Percentiles rank a stretch among this genome's conserved stretches.
Conservation (phyloP, 1,140 invertebrate genomes). For the Drosophila varians region DNA sequence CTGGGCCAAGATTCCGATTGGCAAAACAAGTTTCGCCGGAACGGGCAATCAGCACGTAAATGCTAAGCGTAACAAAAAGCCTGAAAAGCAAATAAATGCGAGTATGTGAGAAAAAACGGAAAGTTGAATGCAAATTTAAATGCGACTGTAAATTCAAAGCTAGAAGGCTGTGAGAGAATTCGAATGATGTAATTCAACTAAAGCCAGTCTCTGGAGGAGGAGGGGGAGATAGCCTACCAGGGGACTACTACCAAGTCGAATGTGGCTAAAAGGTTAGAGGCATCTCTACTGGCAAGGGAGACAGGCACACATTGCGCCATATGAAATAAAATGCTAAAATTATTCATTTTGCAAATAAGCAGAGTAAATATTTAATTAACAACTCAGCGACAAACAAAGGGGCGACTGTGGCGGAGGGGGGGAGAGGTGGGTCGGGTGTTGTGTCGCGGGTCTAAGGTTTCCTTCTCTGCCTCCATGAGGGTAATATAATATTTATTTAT, state of each 20-base stretch:
- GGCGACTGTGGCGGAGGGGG: constrained; percentile 2
- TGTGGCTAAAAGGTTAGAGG: constrained; percentile 51
- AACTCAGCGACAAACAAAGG: constrained; percentile 55
- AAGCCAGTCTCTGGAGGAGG: background rate
- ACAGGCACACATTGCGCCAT: constrained; percentile 31
- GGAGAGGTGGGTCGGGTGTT: background rate
- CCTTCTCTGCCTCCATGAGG: constrained; percentile 16
- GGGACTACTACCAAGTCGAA: too few relatives aligned
- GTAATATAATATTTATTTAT: constrained; percentile 80
- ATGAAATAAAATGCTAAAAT: constrained; percentile 79
- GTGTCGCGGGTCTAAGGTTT: constrained; percentile 62
- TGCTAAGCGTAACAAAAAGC: constrained; percentile 46
- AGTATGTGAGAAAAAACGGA: constrained; percentile 30
- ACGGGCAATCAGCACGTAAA: constrained; percentile 33
- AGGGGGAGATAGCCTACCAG: too few relatives aligned
- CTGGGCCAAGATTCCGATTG: constrained; percentile 31
- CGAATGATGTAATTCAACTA: constrained; percentile 30
- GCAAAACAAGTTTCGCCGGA: constrained; percentile 41
- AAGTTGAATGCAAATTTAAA: constrained; percentile 30
- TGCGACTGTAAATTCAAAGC: background rate
- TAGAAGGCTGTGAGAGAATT: constrained; percentile 38
- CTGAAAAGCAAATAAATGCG: constrained; percentile 19
- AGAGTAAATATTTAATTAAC: constrained; percentile 82
- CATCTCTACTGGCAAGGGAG: constrained; percentile 9
- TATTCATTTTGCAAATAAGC: constrained; percentile 82